Evolutionary conservation across 2,888 invertebrate genomes (phyloP), one percentile per base, ranked within the genome.

Genomic region (Actias luna): DNA sequence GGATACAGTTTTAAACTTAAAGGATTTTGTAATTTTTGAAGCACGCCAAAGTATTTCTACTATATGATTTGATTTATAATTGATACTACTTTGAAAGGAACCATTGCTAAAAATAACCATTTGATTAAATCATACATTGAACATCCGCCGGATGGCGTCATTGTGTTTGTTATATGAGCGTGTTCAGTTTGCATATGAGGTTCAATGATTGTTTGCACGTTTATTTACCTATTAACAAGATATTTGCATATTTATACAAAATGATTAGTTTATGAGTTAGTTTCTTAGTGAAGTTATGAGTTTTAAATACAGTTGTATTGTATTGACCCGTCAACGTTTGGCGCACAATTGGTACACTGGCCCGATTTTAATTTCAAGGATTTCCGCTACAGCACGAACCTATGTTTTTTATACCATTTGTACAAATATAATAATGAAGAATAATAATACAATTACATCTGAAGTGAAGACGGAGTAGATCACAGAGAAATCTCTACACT

Each of bases 141-240:
- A 79, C 81, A 84, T 91, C 92, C 90, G 89, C 80, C 89, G 89
- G 89, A 89, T 79, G 83, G 61, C 65, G 61, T 63, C 64, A 69
- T 70, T 67, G 52, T 59, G 55, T 39, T 67, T 65, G 67, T 67
- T 62, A 67, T 64, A 64, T 62, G 75, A 75, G 77, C 88, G 88
- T 88, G 88, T 79, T 68, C 73, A 73, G 87, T 88, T 85, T 89
- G 88, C 87, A 87, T 90, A 88, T 75, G 77, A 82, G 76, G 14
- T 22, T 62, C 27, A 8, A 3, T n/a, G 5, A 16, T 29, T 5
- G 29, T 55, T 55, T 29, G 29, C n/a, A 55, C 0, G 8, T 50
- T 4, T 50, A 22, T 22, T 50, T 25, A 50, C 12, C 25, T 50
- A 50, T 25, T 50, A 2, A 22, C 22, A 25, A 50, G 10, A 25